phyloP scores from a whole-genome alignment of 2,113 vertebrate species.

The Furnarius figulus region DNA sequence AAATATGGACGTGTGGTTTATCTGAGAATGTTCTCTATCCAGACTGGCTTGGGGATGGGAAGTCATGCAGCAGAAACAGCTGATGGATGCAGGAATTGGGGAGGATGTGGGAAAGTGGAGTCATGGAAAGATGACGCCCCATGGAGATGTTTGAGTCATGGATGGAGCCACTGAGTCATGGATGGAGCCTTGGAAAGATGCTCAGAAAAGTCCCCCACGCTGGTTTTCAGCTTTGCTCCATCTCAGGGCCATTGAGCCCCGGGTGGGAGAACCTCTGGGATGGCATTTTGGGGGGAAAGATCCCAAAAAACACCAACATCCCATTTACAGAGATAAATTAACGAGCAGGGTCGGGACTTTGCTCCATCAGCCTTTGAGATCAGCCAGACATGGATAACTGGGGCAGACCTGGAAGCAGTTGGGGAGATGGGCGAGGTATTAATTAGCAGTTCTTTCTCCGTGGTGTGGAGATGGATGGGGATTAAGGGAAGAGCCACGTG shows the following conservation, averaged over 20 bases:
- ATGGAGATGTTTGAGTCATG: not conserved
- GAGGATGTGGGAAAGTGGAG: not conserved
- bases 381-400: not conserved
- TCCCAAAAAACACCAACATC: fast-evolving
- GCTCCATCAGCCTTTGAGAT: not conserved
- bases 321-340: not conserved
- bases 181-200: not conserved
- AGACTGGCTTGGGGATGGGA: too few relatives aligned
- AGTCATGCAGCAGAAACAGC: not conserved
- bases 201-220: not conserved
- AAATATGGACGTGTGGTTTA: not conserved
- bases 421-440: conserved; percentile 57
- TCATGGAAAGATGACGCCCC: not conserved
- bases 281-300: fast-evolving
- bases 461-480: conserved; percentile 56
- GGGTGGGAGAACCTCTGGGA: fast-evolving
- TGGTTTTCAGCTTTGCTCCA: not conserved
- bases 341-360: not conserved
- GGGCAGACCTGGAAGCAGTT: not conserved
- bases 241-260: fast-evolving
- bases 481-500: conserved; percentile 50
- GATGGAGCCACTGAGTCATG: not conserved
- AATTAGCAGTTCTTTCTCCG: conserved; percentile 68
- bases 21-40: too few relatives aligned
- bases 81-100: not conserved